Evolutionary conservation across 35 echinoderm and acorn worm species (phyloP).

Genomic region (Acanthaster planci): DNA sequence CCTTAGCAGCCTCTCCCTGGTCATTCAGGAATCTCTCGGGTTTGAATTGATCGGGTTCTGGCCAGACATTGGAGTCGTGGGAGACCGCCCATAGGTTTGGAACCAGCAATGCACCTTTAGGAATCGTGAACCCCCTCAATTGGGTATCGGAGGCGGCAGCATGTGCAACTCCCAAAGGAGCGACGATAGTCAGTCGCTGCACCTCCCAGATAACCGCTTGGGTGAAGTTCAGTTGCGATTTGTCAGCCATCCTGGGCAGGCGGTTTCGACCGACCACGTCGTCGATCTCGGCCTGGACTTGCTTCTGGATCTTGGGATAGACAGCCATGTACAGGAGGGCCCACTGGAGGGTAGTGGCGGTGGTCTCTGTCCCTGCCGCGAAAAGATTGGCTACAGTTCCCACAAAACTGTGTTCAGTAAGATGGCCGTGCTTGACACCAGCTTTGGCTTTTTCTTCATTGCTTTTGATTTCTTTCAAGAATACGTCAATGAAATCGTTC

Average conservation of each 20-base stretch:
- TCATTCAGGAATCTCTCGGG: slow-evolving; percentile 66
- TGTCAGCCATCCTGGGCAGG: slow-evolving; percentile 18
- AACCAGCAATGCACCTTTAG: slow-evolving; percentile 45
- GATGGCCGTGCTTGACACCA: background rate
- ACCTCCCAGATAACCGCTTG: slow-evolving; percentile 35
- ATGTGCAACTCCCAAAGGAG: background rate
- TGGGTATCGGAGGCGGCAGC: background rate
- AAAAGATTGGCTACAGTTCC: slow-evolving; percentile 22
- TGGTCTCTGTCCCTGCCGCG: slow-evolving; percentile 53
- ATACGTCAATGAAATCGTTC: slow-evolving; percentile 2
- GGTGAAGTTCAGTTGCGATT: slow-evolving; percentile 34
- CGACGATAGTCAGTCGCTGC: background rate
- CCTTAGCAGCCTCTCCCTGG: slow-evolving; percentile 25
- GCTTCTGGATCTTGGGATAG: slow-evolving; percentile 38
- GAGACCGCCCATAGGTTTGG: slow-evolving; percentile 33
- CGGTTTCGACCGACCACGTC: slow-evolving; percentile 21
- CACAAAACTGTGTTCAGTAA: background rate
- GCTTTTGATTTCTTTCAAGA: background rate
- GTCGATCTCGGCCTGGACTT: slow-evolving; percentile 54
- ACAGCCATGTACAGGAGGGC: slow-evolving; percentile 31
- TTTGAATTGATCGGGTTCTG: slow-evolving; percentile 51
- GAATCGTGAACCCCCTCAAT: slow-evolving; percentile 15
- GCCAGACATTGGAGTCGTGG: slow-evolving; percentile 36
- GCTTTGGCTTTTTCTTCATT: too few species aligned
- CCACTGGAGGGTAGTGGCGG: slow-evolving; percentile 44